These are phyloP conservation scores for Pionites leucogaster DNA, from an alignment of 2,113 vertebrate species.

Conservation along the genomic window DNA sequence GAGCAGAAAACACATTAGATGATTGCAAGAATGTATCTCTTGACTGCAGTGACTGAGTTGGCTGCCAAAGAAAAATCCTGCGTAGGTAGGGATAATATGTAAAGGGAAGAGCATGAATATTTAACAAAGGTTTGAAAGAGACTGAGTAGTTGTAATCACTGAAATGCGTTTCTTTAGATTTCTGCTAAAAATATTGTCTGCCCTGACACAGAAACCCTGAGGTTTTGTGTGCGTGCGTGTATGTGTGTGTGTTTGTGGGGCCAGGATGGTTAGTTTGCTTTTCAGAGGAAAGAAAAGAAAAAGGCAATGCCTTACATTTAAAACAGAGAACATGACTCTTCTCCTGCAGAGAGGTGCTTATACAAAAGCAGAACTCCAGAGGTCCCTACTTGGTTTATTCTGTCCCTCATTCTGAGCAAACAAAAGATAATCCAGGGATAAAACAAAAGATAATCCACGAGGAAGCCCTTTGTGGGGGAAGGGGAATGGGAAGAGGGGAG, in stretches of 20 bases:
- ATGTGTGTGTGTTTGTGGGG: background rate
- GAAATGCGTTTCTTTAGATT: constrained; percentile 5
- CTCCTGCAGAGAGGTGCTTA: constrained; percentile 38
- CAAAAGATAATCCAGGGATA: constrained; percentile 35
- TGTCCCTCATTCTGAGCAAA: constrained; percentile 38
- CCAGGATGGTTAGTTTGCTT: constrained; percentile 15
- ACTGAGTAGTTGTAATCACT: background rate
- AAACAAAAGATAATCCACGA: constrained; percentile 47
- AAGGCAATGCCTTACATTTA: constrained; percentile 27
- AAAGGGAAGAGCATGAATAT: background rate
- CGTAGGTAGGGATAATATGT: background rate
- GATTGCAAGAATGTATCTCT: background rate
- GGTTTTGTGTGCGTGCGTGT: background rate
- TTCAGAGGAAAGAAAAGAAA: constrained; percentile 50
- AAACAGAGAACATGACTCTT: constrained; percentile 14
- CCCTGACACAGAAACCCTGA: background rate
- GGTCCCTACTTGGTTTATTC: constrained; percentile 12
- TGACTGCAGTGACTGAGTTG: background rate
- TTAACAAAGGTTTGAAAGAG: background rate
- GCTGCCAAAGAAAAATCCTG: background rate
- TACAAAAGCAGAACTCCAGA: constrained; percentile 21
- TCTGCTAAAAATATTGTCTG: background rate
- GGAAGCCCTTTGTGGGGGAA: constrained; percentile 13
- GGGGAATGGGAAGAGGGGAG: background rate
- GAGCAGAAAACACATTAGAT: background rate